phyloP scores from a whole-genome alignment of 2,888 invertebrate species.

The Drosophila gaucha region DNA sequence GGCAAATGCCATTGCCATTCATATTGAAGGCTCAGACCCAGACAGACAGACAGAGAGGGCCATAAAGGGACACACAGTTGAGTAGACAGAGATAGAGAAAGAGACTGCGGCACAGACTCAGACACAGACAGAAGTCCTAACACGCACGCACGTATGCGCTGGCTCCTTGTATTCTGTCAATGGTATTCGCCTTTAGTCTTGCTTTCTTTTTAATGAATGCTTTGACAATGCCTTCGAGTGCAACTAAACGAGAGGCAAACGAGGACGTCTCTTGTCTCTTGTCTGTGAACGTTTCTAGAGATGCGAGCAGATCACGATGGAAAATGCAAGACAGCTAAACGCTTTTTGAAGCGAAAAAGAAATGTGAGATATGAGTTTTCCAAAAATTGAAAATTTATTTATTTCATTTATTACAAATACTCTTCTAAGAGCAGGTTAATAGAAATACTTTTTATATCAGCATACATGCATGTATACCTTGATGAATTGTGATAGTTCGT shows the following conservation, averaged over 20 bases:
- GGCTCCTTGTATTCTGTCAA: constrained; percentile 48
- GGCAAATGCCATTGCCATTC: constrained; percentile 59
- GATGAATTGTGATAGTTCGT: no score
- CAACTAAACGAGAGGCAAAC: constrained; percentile 52
- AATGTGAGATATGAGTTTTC: no score
- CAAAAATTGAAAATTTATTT: no score
- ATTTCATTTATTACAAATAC: not conserved
- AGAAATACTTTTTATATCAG: not conserved
- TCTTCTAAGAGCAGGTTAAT: not conserved
- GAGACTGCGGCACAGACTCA: not conserved
- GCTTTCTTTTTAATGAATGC: constrained; percentile 72
- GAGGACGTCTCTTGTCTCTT: constrained; percentile 49
- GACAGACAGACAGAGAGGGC: constrained; percentile 11
- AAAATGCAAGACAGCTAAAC: no score
- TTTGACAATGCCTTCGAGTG: constrained; percentile 77
- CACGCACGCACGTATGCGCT: constrained; percentile 40
- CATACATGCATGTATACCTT: not conserved
- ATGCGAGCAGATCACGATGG: not conserved
- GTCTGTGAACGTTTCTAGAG: constrained; percentile 21
- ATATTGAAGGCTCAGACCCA: constrained; percentile 34
- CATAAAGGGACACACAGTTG: not conserved
- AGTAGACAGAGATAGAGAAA: constrained; percentile 6
- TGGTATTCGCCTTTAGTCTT: constrained; percentile 32
- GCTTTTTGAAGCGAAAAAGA: no score
- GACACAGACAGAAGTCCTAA: constrained; percentile 23